Conservation (phyloP, 2,113 vertebrate species). For the Xenopus laevis region DNA sequence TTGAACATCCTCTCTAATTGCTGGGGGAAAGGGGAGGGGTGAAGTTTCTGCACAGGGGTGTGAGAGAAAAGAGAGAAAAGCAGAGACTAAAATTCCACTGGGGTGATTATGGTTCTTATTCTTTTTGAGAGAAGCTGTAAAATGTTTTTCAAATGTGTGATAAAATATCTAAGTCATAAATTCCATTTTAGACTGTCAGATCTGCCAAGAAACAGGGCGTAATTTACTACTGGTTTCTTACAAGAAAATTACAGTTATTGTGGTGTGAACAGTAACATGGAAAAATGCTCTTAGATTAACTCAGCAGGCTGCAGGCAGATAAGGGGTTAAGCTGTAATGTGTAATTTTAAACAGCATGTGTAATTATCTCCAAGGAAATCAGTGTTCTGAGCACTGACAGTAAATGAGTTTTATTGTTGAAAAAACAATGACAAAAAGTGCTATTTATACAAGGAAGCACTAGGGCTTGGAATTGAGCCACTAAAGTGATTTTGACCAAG, state of each 20-base stretch:
- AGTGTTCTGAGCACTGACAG: conserved; percentile 34
- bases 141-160: conserved; percentile 33
- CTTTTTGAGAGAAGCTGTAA: conserved; percentile 13
- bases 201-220: conserved; percentile 27
- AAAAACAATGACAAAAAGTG: conserved; percentile 37
- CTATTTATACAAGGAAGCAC: conserved; percentile 37
- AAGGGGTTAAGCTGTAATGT: conserved; percentile 39
- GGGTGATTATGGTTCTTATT: conserved; percentile 22
- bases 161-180: conserved; percentile 27
- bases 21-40: neutral
- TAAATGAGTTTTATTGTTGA: conserved; percentile 37
- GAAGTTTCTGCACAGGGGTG: conserved; percentile 14
- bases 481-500: conserved; percentile 28
- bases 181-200: conserved; percentile 6
- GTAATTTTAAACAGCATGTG: conserved; percentile 41
- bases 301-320: conserved; percentile 3
- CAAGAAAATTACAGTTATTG: conserved; percentile 39
- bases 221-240: conserved; percentile 34
- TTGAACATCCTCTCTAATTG: conserved; percentile 39
- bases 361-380: conserved; percentile 42
- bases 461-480: conserved; percentile 24
- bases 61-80: conserved; percentile 22
- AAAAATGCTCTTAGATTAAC: conserved; percentile 6
- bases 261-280: conserved; percentile 10
- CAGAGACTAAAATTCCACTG: conserved; percentile 6